These are phyloP conservation scores for Apodemia hepburni DNA, from an alignment of 2,888 invertebrate genomes.

Conservation along the genomic window DNA sequence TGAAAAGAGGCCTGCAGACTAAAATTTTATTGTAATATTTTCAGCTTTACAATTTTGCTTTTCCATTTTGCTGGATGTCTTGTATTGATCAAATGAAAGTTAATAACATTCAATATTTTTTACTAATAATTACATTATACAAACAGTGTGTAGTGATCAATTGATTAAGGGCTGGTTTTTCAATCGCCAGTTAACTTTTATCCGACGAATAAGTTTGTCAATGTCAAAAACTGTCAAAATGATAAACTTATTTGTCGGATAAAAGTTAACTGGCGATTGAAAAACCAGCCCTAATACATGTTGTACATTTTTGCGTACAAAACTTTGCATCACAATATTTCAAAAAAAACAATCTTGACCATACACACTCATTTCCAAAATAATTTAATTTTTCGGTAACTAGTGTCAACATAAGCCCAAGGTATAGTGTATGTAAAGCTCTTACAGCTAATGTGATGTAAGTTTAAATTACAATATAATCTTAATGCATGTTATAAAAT, in stretches of 20 bases:
- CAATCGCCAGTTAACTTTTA: too few relatives aligned
- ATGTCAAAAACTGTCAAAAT: too few relatives aligned
- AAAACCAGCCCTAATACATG: neutral
- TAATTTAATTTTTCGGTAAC: neutral
- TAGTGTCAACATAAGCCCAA: too few relatives aligned
- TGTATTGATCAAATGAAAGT: constrained; percentile 20
- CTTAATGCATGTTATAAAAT: neutral
- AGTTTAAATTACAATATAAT: neutral
- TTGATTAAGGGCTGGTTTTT: too few relatives aligned
- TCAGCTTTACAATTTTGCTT: constrained; percentile 25
- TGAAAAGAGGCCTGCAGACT: too few relatives aligned
- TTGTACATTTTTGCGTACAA: too few relatives aligned
- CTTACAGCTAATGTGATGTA: neutral
- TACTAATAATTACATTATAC: neutral
- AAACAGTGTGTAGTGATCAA: neutral
- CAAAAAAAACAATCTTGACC: neutral
- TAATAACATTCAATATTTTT: neutral
- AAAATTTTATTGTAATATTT: constrained; percentile 39
- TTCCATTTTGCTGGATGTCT: constrained; percentile 25
- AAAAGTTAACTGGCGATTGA: too few relatives aligned
- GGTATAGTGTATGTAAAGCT: neutral
- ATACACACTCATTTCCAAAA: neutral
- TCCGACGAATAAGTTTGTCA: too few relatives aligned
- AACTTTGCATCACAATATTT: neutral
- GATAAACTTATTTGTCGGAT: too few relatives aligned